Evolutionary conservation across 2,797 vertebrate species (phyloP).

Genomic region (Falco cherrug): DNA sequence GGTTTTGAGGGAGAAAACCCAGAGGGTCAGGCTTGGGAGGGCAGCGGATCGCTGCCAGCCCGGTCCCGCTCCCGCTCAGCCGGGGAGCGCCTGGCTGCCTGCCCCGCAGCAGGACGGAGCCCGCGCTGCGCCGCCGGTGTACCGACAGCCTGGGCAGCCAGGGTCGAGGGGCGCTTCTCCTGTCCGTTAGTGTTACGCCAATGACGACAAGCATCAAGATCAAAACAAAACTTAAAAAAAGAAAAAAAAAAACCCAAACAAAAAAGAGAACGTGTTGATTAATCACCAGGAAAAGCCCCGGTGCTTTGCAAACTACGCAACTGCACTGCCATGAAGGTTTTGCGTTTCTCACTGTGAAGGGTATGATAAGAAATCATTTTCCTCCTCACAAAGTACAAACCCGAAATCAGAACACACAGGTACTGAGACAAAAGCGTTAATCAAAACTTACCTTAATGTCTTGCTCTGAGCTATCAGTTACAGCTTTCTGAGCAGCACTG

Average conservation of each 20-base stretch:
- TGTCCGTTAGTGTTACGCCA: neutral
- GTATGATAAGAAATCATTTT: slow-evolving; percentile 51
- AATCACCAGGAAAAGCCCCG: neutral
- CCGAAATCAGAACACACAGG: neutral
- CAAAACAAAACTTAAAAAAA: neutral
- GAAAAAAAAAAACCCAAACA: neutral
- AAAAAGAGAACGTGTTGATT: neutral
- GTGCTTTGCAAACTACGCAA: neutral
- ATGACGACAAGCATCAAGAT: neutral
- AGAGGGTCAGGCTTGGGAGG: neutral
- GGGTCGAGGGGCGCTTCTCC: neutral
- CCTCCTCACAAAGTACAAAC: slow-evolving; percentile 39
- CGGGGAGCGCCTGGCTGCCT: neutral
- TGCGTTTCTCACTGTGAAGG: neutral
- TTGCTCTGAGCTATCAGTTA: slow-evolving; percentile 79
- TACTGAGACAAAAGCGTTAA: slow-evolving; percentile 52
- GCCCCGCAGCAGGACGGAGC: neutral
- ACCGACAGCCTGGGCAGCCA: neutral
- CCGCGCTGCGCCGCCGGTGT: neutral
- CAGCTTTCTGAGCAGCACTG: slow-evolving; percentile 82
- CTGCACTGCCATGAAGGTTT: neutral
- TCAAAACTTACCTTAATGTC: slow-evolving; percentile 80
- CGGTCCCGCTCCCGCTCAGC: neutral
- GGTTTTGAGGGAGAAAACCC: neutral
- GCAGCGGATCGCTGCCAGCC: neutral